A percentile compares a stretch with the other conserved stretches of the same genome.
phyloP scores from a whole-genome alignment of 2,113 vertebrate genomes.

The Rhinopomastus cyanomelas region DNA sequence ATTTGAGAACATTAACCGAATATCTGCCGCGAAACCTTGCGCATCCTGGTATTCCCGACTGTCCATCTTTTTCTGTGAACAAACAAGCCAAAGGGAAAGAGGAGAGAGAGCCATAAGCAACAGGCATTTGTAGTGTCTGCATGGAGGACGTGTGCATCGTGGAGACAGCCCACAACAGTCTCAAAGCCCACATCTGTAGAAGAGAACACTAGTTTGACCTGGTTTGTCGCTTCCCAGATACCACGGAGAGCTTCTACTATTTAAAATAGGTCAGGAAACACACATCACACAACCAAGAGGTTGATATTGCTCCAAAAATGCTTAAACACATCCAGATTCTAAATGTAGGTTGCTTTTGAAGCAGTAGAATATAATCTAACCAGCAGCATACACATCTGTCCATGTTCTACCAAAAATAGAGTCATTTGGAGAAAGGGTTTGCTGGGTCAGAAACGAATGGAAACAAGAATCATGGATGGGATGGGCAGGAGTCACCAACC shows the following conservation, averaged over 20 bases:
- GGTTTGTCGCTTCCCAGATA: background rate
- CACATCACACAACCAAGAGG: background rate
- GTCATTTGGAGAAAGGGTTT: background rate
- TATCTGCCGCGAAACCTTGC: conserved; percentile 89
- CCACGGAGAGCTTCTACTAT: background rate
- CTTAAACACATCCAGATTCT: background rate
- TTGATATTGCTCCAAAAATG: accelerated
- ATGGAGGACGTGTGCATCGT: background rate
- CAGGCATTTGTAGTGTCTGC: background rate
- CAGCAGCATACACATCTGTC: background rate
- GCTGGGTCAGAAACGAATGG: background rate
- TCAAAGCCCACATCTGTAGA: background rate
- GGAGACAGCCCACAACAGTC: background rate
- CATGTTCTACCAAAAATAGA: background rate
- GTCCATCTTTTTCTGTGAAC: conserved; percentile 91
- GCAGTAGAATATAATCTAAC: background rate
- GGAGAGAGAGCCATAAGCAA: conserved; percentile 27
- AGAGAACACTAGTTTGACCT: background rate
- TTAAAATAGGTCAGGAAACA: background rate
- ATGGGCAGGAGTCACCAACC: background rate
- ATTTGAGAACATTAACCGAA: conserved; percentile 97
- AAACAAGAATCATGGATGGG: background rate
- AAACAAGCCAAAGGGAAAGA: conserved; percentile 20
- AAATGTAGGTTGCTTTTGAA: background rate
- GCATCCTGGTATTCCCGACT: conserved; percentile 88